These are phyloP conservation scores for Henricia sp. DNA, from an alignment of 53 echinoderm and acorn worm species.

Conservation along the genomic window DNA sequence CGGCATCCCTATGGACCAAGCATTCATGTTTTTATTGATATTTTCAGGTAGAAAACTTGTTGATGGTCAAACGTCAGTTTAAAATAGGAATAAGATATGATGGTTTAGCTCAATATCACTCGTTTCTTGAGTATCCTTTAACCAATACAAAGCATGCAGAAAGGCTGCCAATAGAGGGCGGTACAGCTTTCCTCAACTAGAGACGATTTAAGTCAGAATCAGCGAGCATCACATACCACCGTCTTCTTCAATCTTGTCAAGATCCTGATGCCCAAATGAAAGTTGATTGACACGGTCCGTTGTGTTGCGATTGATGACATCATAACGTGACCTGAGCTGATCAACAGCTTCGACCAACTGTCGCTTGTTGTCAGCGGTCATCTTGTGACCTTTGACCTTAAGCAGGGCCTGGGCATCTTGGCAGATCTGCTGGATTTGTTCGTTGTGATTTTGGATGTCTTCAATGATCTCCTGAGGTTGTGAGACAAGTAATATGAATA, in stretches of 20 bases:
- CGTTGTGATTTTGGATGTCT: constrained; percentile 85
- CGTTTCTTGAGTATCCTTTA: no score
- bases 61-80: no score
- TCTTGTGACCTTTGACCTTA: constrained; percentile 76
- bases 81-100: no score
- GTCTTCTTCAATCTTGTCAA: constrained; percentile 81
- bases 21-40: no score
- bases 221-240: constrained; percentile 33
- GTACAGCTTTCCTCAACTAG: no score
- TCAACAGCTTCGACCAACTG: constrained; percentile 73
- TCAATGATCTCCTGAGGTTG: constrained; percentile 68
- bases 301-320: constrained; percentile 78
- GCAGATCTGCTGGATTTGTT: constrained; percentile 85
- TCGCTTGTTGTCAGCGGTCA: constrained; percentile 70
- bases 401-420: constrained; percentile 89
- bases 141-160: no score
- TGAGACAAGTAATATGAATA: no score
- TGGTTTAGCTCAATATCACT: no score
- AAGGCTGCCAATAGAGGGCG: no score
- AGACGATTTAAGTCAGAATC: no score
- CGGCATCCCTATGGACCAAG: no score
- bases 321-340: constrained; percentile 83
- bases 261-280: constrained; percentile 72
- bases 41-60: no score
- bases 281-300: constrained; percentile 78